Conservation (phyloP, 2,113 vertebrate genomes). For the Microtus montanus region DNA sequence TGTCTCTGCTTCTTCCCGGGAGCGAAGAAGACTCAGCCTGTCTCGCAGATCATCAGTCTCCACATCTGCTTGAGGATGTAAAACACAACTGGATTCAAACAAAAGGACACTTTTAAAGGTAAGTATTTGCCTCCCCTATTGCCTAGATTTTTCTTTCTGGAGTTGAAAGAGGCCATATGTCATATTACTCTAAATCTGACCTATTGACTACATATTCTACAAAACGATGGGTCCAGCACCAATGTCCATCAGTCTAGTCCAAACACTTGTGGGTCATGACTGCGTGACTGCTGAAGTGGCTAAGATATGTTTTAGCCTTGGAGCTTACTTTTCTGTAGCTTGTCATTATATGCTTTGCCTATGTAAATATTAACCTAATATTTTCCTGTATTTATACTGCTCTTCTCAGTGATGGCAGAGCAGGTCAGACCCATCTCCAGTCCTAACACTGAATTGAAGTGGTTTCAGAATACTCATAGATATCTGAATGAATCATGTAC, state of each 20-base stretch:
- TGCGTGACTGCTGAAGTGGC: no score
- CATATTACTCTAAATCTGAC: not conserved
- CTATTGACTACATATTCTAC: not conserved
- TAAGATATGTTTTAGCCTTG: not conserved
- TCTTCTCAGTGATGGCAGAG: not conserved
- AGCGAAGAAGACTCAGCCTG: not conserved
- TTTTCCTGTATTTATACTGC: not conserved
- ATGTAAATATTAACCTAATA: not conserved
- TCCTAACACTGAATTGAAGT: not conserved
- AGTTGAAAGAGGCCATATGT: not conserved
- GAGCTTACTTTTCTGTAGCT: not conserved
- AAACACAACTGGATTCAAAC: conserved; percentile 14
- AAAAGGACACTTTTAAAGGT: not conserved
- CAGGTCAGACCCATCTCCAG: not conserved
- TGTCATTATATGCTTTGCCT: not conserved
- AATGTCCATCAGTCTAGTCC: not conserved
- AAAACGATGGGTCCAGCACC: not conserved
- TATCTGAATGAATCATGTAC: not conserved
- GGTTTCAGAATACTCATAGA: not conserved
- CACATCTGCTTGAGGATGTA: not conserved
- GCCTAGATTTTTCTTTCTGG: conserved; percentile 8
- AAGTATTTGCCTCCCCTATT: not conserved
- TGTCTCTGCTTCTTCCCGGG: not conserved
- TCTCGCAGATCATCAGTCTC: not conserved
- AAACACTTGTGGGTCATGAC: not conserved